phyloP scores from a whole-genome alignment of 2,797 vertebrate genomes.

The Dryobates pubescens region DNA sequence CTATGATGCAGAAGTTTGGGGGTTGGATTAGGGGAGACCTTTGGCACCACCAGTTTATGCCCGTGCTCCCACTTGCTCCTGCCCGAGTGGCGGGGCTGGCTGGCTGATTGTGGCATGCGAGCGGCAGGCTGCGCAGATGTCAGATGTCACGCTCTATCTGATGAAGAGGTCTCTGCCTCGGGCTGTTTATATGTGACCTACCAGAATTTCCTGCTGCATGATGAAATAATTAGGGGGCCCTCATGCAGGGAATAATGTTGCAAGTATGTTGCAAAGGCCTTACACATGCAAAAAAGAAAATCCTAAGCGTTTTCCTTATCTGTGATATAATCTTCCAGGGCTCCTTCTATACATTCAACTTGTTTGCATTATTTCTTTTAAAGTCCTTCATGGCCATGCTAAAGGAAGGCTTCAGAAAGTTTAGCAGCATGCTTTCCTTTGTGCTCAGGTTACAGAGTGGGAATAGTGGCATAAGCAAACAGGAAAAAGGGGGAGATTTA shows the following conservation, averaged over 20 bases:
- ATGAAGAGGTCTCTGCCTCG: constrained; percentile 83
- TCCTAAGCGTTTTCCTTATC: constrained; percentile 76
- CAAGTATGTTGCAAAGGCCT: constrained; percentile 76
- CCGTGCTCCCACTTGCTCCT: constrained; percentile 37
- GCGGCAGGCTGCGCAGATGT: constrained; percentile 81
- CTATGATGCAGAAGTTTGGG: background rate
- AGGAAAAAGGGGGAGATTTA: constrained; percentile 14
- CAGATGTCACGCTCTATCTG: constrained; percentile 86
- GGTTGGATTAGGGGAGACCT: constrained; percentile 65
- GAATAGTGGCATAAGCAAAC: constrained; percentile 52
- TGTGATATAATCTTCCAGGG: constrained; percentile 66
- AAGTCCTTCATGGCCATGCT: constrained; percentile 54
- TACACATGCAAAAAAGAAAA: constrained; percentile 73
- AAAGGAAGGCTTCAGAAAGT: constrained; percentile 57
- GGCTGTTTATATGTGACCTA: constrained; percentile 89
- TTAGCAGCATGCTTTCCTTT: constrained; percentile 38
- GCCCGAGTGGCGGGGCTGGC: constrained; percentile 44
- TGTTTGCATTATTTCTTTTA: constrained; percentile 69
- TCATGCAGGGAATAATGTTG: constrained; percentile 78
- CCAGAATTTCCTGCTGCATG: constrained; percentile 91
- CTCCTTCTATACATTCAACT: constrained; percentile 58
- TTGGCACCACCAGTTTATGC: constrained; percentile 40
- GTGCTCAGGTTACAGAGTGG: constrained; percentile 51
- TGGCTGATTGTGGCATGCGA: constrained; percentile 67
- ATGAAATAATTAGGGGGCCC: constrained; percentile 91